These are phyloP conservation scores for Enteromius afrohamiltoni DNA, from an alignment of 2,797 vertebrate species.

Conservation along the genomic window DNA sequence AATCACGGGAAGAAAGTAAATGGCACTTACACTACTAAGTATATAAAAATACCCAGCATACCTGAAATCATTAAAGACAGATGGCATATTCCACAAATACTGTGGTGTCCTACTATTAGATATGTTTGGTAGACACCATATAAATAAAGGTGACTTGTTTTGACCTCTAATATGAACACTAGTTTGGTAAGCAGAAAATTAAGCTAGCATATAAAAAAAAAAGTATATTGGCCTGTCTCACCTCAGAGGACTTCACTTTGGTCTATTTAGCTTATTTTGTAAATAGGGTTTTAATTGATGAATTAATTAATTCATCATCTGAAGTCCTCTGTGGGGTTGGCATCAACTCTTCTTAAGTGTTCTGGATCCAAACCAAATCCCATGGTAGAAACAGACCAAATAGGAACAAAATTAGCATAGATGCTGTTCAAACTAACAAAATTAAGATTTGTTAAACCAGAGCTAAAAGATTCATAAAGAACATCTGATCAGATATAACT, in stretches of 20 bases:
- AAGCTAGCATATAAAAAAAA: not conserved
- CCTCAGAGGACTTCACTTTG: not conserved
- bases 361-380: too few species aligned
- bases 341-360: too few species aligned
- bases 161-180: too few species aligned
- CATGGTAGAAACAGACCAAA: too few species aligned
- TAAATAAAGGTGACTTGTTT: too few species aligned
- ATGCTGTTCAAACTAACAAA: too few species aligned
- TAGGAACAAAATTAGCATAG: too few species aligned
- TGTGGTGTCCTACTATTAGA: not conserved
- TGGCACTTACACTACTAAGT: constrained; percentile 65
- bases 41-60: constrained; percentile 59
- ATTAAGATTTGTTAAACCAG: too few species aligned
- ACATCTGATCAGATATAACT: too few species aligned
- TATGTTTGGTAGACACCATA: not conserved
- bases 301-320: too few species aligned
- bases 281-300: not conserved
- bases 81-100: constrained; percentile 35
- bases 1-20: constrained; percentile 69
- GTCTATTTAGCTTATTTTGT: not conserved
- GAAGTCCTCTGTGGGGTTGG: too few species aligned
- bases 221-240: not conserved
- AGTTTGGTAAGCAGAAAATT: not conserved
- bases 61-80: constrained; percentile 45
- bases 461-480: too few species aligned